Percentiles rank a stretch among this genome's conserved stretches.
These are phyloP conservation scores for Aethes cnicana DNA, from an alignment of 2,888 invertebrate genomes.

Conservation along the genomic window DNA sequence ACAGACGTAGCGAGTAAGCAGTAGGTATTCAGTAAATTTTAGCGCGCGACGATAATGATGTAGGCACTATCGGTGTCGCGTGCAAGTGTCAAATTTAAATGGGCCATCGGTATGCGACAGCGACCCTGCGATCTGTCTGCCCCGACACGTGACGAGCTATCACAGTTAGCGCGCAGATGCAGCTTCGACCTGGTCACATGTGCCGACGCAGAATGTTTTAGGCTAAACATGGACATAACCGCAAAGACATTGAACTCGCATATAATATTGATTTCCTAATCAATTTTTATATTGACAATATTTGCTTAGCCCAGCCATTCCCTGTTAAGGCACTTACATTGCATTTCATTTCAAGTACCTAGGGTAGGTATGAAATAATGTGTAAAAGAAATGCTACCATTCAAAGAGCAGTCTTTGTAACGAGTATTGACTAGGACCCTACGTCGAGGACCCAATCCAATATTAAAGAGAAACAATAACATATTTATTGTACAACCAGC, in stretches of 20 bases:
- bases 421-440: no score
- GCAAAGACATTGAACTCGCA: constrained; percentile 11
- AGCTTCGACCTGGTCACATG: constrained; percentile 44
- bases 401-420: no score
- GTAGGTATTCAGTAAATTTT: constrained; percentile 2
- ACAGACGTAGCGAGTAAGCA: no score
- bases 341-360: not conserved
- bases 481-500: no score
- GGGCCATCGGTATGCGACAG: constrained; percentile 47
- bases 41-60: constrained; percentile 18
- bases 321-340: not conserved
- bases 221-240: constrained; percentile 40
- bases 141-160: constrained; percentile 46
- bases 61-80: constrained; percentile 31
- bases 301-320: not conserved
- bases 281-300: constrained; percentile 6
- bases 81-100: constrained; percentile 38
- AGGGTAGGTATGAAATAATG: no score
- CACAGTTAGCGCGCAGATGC: constrained; percentile 33
- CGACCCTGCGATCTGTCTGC: constrained; percentile 41
- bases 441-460: no score
- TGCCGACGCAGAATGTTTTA: constrained; percentile 43
- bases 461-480: no score
- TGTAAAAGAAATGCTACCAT: no score
- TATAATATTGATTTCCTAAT: constrained; percentile 10